phyloP scores from a whole-genome alignment of 2,113 vertebrate genomes.

The Antechinus flavipes region DNA sequence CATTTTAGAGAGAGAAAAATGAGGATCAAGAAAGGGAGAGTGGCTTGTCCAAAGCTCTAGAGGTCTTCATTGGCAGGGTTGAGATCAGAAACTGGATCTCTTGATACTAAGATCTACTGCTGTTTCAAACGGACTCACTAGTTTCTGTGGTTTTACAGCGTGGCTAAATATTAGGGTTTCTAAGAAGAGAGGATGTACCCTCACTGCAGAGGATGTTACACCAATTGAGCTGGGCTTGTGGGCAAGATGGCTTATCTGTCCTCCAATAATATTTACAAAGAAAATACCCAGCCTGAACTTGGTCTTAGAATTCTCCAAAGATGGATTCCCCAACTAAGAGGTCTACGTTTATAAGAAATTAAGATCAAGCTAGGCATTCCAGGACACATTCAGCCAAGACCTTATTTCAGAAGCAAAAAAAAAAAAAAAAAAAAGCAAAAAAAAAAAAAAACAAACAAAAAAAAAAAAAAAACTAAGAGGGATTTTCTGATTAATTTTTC shows the following conservation, averaged over 20 bases:
- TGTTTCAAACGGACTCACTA: not conserved
- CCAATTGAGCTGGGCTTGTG: not conserved
- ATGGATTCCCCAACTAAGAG: not conserved
- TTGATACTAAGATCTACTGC: not conserved
- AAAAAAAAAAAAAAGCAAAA: no score
- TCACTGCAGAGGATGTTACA: slow-evolving; percentile 11
- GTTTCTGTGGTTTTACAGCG: slow-evolving; percentile 46
- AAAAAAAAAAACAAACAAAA: not conserved
- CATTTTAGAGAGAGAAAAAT: slow-evolving; percentile 5
- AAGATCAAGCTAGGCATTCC: not conserved
- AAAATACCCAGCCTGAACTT: not conserved
- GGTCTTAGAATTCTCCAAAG: not conserved
- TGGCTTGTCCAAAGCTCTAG: not conserved
- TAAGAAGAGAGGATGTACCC: slow-evolving; percentile 56
- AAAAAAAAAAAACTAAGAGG: not conserved
- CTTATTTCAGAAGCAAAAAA: not conserved
- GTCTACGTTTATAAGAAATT: not conserved
- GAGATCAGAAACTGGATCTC: not conserved
- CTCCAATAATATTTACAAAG: not conserved
- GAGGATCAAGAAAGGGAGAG: not conserved
- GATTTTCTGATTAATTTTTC: not conserved
- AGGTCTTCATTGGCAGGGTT: not conserved
- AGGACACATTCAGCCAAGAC: not conserved
- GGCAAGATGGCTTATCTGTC: not conserved
- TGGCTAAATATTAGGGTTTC: slow-evolving; percentile 19